Percentiles rank a stretch among this genome's conserved stretches.
Conservation (phyloP, 2,797 vertebrate genomes). For the Sebastes diploproa region DNA sequence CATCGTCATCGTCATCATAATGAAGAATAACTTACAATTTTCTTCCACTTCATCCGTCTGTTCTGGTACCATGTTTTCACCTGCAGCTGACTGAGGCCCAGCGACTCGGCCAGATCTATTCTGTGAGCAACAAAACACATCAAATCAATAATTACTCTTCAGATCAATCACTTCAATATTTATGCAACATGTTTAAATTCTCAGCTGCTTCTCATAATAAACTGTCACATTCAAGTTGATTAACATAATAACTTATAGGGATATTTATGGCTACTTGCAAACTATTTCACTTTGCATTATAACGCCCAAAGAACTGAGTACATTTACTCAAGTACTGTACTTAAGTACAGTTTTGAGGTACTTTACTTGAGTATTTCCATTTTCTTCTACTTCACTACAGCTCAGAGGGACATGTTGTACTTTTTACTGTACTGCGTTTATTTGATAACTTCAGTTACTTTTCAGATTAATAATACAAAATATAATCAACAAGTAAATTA, state of each 20-base stretch:
- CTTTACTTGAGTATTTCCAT: neutral
- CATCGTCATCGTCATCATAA: neutral
- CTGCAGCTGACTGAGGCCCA: conserved; percentile 97
- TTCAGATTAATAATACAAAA: too few species aligned
- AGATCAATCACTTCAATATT: neutral
- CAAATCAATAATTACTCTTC: neutral
- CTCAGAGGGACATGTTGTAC: neutral
- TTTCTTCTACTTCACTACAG: neutral
- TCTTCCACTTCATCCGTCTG: conserved; percentile 99
- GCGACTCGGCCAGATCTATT: conserved; percentile 97
- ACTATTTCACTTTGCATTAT: neutral
- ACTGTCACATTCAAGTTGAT: neutral
- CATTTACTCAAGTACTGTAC: neutral
- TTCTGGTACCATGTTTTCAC: conserved; percentile 99
- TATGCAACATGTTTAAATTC: neutral
- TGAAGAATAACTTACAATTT: conserved; percentile 90
- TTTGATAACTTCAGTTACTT: neutral
- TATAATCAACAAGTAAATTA: too few species aligned
- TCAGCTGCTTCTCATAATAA: neutral
- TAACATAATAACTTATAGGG: fast-evolving
- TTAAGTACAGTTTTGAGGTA: too few species aligned
- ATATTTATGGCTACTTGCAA: neutral
- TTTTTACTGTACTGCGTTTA: neutral
- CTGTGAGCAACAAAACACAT: conserved; percentile 73
- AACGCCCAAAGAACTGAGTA: too few species aligned